Evolutionary conservation across 1,140 invertebrate species (phyloP).

Genomic region (Papilio polytes): DNA sequence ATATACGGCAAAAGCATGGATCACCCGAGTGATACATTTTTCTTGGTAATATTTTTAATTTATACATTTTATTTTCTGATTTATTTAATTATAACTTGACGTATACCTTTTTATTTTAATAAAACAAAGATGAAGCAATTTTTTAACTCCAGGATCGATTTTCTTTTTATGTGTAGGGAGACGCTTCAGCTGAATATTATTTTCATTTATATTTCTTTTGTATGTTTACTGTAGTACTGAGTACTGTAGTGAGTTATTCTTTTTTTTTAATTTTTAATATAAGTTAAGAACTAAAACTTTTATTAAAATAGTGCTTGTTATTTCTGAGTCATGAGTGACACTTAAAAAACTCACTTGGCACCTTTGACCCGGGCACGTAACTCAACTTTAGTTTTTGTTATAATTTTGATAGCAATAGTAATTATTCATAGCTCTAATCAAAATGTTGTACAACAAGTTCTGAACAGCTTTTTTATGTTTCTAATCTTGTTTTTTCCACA

Average conservation of each 20-base stretch:
- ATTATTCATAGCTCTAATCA: slow-evolving; percentile 22
- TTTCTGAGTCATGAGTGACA: not conserved
- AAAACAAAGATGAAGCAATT: too few species aligned
- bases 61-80: too few species aligned
- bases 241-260: too few species aligned
- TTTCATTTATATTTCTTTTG: too few species aligned
- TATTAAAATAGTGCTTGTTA: not conserved
- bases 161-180: too few species aligned
- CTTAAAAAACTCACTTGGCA: not conserved
- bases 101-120: too few species aligned
- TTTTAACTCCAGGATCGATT: too few species aligned
- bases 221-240: too few species aligned
- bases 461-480: slow-evolving; percentile 16
- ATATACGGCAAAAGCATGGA: slow-evolving; percentile 86
- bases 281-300: too few species aligned
- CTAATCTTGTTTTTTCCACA: slow-evolving; percentile 52
- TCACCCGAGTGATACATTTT: slow-evolving; percentile 72
- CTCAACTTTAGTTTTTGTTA: slow-evolving; percentile 18
- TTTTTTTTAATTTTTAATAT: too few species aligned
- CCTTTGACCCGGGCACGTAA: slow-evolving; percentile 1
- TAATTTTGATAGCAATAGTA: slow-evolving; percentile 13
- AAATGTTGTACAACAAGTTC: slow-evolving; percentile 27
- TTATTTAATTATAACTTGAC: too few species aligned
- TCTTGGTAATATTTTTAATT: slow-evolving; percentile 61
- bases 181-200: too few species aligned